phyloP scores from a whole-genome alignment of 2,113 vertebrate species.

The Mesoclemmys tuberculata region DNA sequence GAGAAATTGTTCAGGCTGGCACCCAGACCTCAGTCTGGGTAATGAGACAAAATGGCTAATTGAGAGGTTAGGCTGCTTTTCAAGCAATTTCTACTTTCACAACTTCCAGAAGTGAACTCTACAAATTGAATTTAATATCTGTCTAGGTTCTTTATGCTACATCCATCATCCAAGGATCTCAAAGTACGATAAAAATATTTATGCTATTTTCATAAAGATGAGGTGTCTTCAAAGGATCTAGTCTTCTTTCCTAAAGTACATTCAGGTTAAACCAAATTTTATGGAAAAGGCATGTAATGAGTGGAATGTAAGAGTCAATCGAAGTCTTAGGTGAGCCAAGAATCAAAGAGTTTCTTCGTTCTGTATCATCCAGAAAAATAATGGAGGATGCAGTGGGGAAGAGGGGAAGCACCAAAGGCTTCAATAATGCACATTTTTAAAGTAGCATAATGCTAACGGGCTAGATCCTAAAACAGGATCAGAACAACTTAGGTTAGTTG shows the following conservation, averaged over 20 bases:
- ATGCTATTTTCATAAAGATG: not conserved
- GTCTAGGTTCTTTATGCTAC: not conserved
- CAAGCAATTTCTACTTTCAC: not conserved
- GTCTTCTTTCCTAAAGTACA: not conserved
- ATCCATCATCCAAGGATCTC: not conserved
- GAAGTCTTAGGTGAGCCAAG: not conserved
- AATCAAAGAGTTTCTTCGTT: not conserved
- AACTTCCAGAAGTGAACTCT: not conserved
- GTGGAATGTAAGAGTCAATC: not conserved
- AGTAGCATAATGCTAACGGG: not conserved
- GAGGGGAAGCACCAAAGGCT: not conserved
- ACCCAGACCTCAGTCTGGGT: not conserved
- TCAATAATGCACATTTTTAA: not conserved
- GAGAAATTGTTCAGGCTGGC: not conserved
- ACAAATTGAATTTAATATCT: not conserved
- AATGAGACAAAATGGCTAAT: not conserved
- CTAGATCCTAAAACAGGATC: not conserved
- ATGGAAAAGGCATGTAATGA: not conserved
- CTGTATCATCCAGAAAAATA: not conserved
- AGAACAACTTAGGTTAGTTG: not conserved
- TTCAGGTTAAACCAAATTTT: not conserved
- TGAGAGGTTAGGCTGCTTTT: not conserved
- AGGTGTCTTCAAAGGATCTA: not conserved
- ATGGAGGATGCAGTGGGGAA: not conserved
- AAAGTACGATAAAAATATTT: not conserved